A percentile compares a stretch with the other conserved stretches of the same genome.
These are phyloP conservation scores for Morone chrysops DNA, from an alignment of 2,113 vertebrate genomes.

Conservation along the genomic window DNA sequence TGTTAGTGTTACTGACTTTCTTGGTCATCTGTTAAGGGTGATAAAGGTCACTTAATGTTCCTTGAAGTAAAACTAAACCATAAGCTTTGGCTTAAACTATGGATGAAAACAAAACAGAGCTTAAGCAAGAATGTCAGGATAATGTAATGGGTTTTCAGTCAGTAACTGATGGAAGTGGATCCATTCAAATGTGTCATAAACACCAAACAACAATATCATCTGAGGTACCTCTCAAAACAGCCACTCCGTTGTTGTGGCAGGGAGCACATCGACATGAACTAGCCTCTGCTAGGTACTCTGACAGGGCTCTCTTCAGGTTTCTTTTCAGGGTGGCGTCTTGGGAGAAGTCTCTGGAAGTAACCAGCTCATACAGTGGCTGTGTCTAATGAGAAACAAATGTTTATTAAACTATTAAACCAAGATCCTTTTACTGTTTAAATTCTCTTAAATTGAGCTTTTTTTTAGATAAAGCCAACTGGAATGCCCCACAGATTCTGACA, in stretches of 20 bases:
- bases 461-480: background rate
- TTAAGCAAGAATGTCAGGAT: background rate
- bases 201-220: background rate
- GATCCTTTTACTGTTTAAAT: background rate
- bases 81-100: background rate
- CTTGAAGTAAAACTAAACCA: background rate
- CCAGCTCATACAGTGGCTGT: constrained; percentile 89
- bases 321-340: constrained; percentile 82
- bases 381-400: constrained; percentile 75
- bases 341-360: constrained; percentile 85
- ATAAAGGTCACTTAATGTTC: background rate
- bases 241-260: constrained; percentile 89
- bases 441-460: background rate
- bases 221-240: constrained; percentile 87
- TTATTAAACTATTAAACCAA: background rate
- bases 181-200: background rate
- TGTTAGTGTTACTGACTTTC: background rate
- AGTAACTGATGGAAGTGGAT: background rate
- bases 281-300: constrained; percentile 88
- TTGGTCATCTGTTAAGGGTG: background rate
- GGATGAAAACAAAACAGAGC: background rate
- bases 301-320: constrained; percentile 88
- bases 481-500: background rate
- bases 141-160: background rate
- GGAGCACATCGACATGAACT: constrained; percentile 89